Conservation (phyloP, 2,113 vertebrate species). For the Gobius niger region DNA sequence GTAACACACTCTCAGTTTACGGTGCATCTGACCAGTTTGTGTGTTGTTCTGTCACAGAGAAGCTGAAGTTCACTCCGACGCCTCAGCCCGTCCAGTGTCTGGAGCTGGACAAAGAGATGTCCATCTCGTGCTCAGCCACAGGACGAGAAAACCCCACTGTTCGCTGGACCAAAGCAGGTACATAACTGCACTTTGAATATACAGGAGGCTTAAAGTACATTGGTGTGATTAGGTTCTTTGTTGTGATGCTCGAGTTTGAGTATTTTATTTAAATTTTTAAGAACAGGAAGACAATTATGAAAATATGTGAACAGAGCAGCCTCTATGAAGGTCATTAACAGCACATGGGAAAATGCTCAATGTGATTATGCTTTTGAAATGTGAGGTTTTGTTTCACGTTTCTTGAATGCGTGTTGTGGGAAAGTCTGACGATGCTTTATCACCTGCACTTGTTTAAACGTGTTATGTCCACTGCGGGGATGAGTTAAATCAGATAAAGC, state of each 20-base stretch:
- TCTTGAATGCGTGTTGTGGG: too few species aligned
- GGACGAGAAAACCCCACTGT: constrained; percentile 87
- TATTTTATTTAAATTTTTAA: too few species aligned
- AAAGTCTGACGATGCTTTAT: background rate
- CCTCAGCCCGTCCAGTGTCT: constrained; percentile 91
- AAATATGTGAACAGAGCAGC: too few species aligned
- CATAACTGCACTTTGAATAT: background rate
- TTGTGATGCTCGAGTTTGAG: too few species aligned
- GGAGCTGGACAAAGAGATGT: constrained; percentile 90
- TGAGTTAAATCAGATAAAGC: constrained; percentile 16
- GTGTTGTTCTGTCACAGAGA: constrained; percentile 79
- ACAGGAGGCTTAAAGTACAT: too few species aligned
- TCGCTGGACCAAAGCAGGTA: constrained; percentile 92
- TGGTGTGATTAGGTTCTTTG: too few species aligned
- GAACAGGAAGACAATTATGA: background rate
- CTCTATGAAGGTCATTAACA: background rate
- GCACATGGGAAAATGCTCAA: background rate
- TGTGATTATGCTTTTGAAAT: too few species aligned
- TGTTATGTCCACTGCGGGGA: background rate
- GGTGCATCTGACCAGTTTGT: too few species aligned
- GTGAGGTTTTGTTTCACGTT: too few species aligned
- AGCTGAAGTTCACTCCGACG: constrained; percentile 93
- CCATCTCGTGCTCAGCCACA: constrained; percentile 89
- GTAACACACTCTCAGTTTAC: too few species aligned
- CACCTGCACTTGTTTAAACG: background rate